Conservation (phyloP, 2,797 vertebrate genomes). For the Orientallactaga sibirica region DNA sequence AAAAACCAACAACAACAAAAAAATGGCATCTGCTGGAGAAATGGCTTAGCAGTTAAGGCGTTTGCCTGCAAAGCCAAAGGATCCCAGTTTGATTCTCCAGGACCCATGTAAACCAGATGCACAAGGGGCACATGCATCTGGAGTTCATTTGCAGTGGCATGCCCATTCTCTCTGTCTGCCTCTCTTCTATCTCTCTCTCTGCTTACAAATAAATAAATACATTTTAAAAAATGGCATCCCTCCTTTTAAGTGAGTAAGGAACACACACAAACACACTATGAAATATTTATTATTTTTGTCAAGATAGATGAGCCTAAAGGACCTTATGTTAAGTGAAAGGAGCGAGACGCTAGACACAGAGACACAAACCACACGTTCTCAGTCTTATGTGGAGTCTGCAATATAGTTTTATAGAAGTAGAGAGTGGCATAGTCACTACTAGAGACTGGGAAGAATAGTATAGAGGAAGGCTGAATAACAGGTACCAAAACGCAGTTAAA, state of each 20-base stretch:
- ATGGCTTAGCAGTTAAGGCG: no score
- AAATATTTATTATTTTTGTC: neutral
- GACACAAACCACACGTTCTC: neutral
- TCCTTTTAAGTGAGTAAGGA: neutral
- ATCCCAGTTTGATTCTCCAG: no score
- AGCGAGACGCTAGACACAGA: neutral
- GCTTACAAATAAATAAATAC: no score
- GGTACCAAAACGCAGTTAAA: neutral
- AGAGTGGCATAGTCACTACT: neutral
- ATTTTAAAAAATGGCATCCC: no score
- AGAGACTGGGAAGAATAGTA: neutral
- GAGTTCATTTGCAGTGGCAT: no score
- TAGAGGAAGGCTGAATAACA: neutral
- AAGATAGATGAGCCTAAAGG: neutral
- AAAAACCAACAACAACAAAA: no score
- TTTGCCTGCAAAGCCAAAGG: no score
- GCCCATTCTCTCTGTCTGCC: no score
- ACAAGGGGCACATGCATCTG: no score
- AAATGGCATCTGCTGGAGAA: no score
- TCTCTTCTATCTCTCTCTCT: no score
- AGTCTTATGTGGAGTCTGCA: neutral
- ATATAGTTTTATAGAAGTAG: neutral
- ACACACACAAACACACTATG: neutral
- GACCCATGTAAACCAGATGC: no score
- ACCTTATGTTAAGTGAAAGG: neutral